Percentiles rank a stretch among this genome's conserved stretches.
phyloP scores from a whole-genome alignment of 2,113 vertebrate species.

The Probosciger aterrimus region DNA sequence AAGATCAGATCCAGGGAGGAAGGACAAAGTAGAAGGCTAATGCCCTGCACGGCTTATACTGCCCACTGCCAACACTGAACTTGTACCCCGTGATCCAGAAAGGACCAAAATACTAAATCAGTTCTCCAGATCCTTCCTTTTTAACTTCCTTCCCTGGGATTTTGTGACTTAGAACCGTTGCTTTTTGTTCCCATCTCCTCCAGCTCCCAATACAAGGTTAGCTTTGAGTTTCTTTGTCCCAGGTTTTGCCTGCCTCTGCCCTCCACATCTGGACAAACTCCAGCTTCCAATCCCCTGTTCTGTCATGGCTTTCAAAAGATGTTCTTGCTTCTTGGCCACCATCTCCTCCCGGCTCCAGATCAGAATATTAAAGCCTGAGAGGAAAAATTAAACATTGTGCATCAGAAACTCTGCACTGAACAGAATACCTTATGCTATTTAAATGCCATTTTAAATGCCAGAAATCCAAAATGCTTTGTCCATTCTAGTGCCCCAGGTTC shows the following conservation, averaged over 20 bases:
- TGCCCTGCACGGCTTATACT: neutral
- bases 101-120: slow-evolving; percentile 6
- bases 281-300: slow-evolving; percentile 36
- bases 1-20: neutral
- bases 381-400: neutral
- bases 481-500: neutral
- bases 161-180: slow-evolving; percentile 51
- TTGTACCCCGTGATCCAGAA: neutral
- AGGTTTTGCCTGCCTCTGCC: slow-evolving; percentile 45
- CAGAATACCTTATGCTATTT: neutral
- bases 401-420: neutral
- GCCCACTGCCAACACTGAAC: neutral
- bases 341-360: slow-evolving; percentile 83
- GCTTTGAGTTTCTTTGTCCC: slow-evolving; percentile 69
- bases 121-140: slow-evolving; percentile 19
- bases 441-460: neutral
- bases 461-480: neutral
- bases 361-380: slow-evolving; percentile 84
- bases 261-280: slow-evolving; percentile 15
- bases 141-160: slow-evolving; percentile 52
- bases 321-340: slow-evolving; percentile 53
- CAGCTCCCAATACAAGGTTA: slow-evolving; percentile 67
- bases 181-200: slow-evolving; percentile 63
- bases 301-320: slow-evolving; percentile 58
- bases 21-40: slow-evolving; percentile 8